Evolutionary conservation across 2,113 vertebrate genomes (phyloP), one percentile per base, ranked within the genome.

Genomic region (Peromyscus californicus): DNA sequence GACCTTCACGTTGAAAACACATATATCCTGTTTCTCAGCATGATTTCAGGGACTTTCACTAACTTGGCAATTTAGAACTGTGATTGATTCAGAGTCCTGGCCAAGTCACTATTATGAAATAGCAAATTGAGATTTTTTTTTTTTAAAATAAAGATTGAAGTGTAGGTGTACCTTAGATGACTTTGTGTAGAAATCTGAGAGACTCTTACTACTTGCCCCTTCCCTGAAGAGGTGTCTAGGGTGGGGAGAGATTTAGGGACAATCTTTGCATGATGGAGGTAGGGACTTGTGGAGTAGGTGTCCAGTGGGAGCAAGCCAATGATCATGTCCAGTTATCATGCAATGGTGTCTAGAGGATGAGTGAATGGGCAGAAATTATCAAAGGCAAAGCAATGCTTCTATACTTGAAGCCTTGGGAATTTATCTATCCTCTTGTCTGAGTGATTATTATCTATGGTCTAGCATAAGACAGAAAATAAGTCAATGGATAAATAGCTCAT

Each of bases 1-100:
- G 91, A 91, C 84, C 65, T 96, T 97, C 86, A 83, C 54, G 39
- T 82, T 59, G 22, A 42, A 54, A 93, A 90, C 54, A 86, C 33
- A 90, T 95, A 89, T 95, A 80, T 94, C 63, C 89, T 76, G n/a
- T 72, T 91, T 91, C 94, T 97, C 89, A 94, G 91, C 78, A 70
- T 97, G 93, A 93, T 90, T 96, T 93, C 78, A 21, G 33, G 57
- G 87, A 91, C 48, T 94, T 95, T 75, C n/a, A 75, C 74, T 94
- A 83, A 87, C 22, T 9, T 94, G 61, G 48, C 76, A 88, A 70
- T 94, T 96, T 97, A 79, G 63, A 89, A 79, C 72, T 94, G 83
- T 94, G 93, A 97, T 96, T 69, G 88, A 90, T 42, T 92, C 76
- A 74, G 70, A 85, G 51, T 93, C 72, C 39, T 97, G 13, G 48